Conservation (phyloP, 2,113 vertebrate species). For the Scomber colias region DNA sequence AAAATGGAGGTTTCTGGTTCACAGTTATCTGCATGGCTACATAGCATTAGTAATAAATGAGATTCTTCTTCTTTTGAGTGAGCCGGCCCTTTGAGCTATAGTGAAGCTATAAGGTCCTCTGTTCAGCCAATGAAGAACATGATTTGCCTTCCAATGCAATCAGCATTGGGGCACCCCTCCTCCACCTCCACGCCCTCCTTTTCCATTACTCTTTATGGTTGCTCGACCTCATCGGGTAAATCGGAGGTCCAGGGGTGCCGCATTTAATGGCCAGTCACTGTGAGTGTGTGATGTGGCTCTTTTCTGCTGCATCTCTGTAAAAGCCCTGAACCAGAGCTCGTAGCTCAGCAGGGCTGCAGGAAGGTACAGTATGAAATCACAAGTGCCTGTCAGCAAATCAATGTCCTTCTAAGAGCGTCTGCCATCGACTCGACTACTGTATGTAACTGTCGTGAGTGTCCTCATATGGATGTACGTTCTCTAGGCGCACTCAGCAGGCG, state of each 20-base stretch:
- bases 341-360: slow-evolving; percentile 61
- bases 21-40: not conserved
- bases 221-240: slow-evolving; percentile 33
- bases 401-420: slow-evolving; percentile 71
- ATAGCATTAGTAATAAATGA: not conserved
- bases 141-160: slow-evolving; percentile 50
- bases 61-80: slow-evolving; percentile 9
- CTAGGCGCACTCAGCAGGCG: slow-evolving; percentile 54
- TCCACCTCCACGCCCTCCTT: not conserved
- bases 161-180: slow-evolving; percentile 10
- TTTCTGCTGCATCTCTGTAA: slow-evolving; percentile 61
- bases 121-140: slow-evolving; percentile 35
- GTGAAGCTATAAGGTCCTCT: slow-evolving; percentile 7
- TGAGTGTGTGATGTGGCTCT: slow-evolving; percentile 60
- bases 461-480: slow-evolving; percentile 60
- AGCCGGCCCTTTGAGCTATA: slow-evolving; percentile 13
- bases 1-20: not conserved
- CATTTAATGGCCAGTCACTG: slow-evolving; percentile 44
- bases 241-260: slow-evolving; percentile 21
- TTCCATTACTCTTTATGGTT: not conserved
- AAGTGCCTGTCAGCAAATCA: slow-evolving; percentile 72
- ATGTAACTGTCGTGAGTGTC: slow-evolving; percentile 66
- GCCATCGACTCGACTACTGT: slow-evolving; percentile 60
- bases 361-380: slow-evolving; percentile 82
- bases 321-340: slow-evolving; percentile 62